Evolutionary conservation across 2,797 vertebrate species (phyloP), one percentile per base, ranked within the genome.

Genomic region (Lateolabrax maculatus): DNA sequence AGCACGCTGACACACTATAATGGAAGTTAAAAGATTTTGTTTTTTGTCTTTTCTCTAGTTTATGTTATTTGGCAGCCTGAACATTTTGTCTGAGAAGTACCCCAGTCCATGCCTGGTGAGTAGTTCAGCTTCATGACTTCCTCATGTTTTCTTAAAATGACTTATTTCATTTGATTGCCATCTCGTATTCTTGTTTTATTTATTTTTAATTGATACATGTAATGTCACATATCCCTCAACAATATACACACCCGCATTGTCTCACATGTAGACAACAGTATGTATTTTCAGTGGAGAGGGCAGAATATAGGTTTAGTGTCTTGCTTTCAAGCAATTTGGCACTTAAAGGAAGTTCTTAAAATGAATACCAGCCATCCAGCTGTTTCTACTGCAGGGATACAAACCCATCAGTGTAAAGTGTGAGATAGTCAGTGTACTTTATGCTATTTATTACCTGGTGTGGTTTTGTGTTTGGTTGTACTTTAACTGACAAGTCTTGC

Each of bases 91-190:
- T 36, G 89, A 94, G 60, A 94, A 74, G 87, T 91, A 58, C 75
- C 92, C 94, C 2, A 95, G 91, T 83, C 88, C 83, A 16, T 94
- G 92, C 76, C 68, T 95, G 90, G 95, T 95, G 84, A 93, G 95
- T 90, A n/a, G 9, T 18, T 69, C 4, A 56, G 25, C 8, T 49
- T 53, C 25, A 18, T 7, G 15, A 21, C 18, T 23, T 49, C 8
- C 0, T 49, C 34, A 19, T 31, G 4, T 39, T 39, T 8, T 27
- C 12, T 58, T 52, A 34, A 55, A 21, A 74, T 0, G 2, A 27
- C 3, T 23, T 57, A 0, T 16, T n/a, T 34, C 15, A 37, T 57
- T 68, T 51, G 8, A 7, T 44, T 36, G 5, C 29, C 13, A 9
- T 9, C 10, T 23, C 3, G 21, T 8, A 4, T 36, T 63, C 13